Evolutionary conservation across 2,888 invertebrate genomes (phyloP).

Genomic region (Drepanosiphum platanoidis): DNA sequence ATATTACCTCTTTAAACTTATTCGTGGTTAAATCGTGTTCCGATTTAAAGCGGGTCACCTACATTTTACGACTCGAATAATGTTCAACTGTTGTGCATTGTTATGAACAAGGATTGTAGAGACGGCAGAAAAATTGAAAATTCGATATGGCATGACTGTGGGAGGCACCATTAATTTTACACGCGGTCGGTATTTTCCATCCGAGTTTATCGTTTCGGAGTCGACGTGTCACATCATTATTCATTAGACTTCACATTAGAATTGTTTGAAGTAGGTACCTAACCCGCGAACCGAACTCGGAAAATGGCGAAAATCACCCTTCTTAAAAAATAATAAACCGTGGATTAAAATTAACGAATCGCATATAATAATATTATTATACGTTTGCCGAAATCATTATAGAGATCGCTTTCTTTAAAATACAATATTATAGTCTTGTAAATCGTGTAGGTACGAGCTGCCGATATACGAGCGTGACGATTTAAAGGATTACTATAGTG

Average conservation of each 20-base stretch:
- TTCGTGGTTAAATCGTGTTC: not conserved
- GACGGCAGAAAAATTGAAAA: not conserved
- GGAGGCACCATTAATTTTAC: not conserved
- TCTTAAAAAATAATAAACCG: not conserved
- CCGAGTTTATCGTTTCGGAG: not conserved
- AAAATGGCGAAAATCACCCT: not conserved
- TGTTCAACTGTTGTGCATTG: not conserved
- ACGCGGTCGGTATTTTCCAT: not conserved
- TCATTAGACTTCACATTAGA: not conserved
- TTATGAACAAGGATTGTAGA: not conserved
- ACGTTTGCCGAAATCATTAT: too few relatives aligned
- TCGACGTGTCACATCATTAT: not conserved
- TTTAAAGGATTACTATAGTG: too few relatives aligned
- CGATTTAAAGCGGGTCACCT: not conserved
- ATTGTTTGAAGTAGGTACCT: too few relatives aligned
- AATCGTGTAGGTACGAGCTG: too few relatives aligned
- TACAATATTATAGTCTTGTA: too few relatives aligned
- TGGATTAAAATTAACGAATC: not conserved
- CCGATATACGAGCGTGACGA: too few relatives aligned
- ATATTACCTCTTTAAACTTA: too few relatives aligned
- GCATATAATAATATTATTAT: too few relatives aligned
- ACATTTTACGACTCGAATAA: not conserved
- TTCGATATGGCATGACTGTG: not conserved
- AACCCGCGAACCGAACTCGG: not conserved
- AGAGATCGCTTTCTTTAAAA: too few relatives aligned